Evolutionary conservation across 2,797 vertebrate genomes (phyloP), one percentile per base, ranked within the genome.

Genomic region (Enteromius viviparus): DNA sequence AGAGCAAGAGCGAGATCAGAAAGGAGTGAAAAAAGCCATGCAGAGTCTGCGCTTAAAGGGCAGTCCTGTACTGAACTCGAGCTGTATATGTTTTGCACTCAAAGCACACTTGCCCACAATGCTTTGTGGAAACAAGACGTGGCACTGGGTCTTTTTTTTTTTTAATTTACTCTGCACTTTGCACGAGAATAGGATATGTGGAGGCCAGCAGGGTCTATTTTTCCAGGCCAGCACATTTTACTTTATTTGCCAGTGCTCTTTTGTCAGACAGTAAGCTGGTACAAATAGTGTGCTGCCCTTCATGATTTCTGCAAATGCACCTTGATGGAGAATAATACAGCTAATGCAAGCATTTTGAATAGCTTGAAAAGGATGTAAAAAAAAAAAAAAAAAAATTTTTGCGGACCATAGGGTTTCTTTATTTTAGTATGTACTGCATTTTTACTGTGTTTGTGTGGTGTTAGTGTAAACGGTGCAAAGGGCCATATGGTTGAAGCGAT

Each of bases 41-140:
- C 49, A 71, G 64, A 65, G 72, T 75, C 70, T 65, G 76, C 65
- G 23, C 83, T 85, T 76, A 81, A 85, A 87, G 84, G 84, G 51
- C 86, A 82, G 70, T 58, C 51, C 34, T 81, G 53, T 74, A 72
- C 37, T 26, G 62, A 49, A 55, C 65, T 78, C 37, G 26, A 42
- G 66, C 66, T 79, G 83, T 55, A 21, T 62, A 76, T 79, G 65
- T 37, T 68, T 69, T 76, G 75, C 45, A 82, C 66, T 72, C 58
- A 34, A 58, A 78, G 80, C 84, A 65, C 64, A 78, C 40, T 78
- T 68, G 55, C 51, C 51, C 75, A 83, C 74, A 78, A 71, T 65
- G 71, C 77, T 29, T 49, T 29, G 60, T 84, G 80, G 76, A 76
- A 85, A 83, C 75, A 85, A 75, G 78, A 76, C 12, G 66, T 65